phyloP scores from a whole-genome alignment of 1,140 invertebrate species.

The Paraescarpia echinospica region DNA sequence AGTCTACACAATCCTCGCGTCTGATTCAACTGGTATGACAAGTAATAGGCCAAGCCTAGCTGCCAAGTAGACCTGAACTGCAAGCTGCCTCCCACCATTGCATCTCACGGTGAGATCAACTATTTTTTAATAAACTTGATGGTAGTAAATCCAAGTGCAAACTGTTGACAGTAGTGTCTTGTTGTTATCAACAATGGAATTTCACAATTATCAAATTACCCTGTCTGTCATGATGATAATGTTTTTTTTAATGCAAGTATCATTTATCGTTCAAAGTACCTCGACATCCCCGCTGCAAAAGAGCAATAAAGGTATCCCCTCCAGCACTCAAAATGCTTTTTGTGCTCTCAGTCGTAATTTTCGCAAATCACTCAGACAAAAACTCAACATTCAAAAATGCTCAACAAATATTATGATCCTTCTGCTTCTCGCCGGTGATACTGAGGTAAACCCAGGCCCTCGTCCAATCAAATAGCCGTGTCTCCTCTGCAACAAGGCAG shows the following conservation, averaged over 20 bases:
- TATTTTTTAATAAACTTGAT: too few species aligned
- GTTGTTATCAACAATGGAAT: too few species aligned
- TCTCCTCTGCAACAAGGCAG: neutral
- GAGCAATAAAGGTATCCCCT: neutral
- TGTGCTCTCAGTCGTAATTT: neutral
- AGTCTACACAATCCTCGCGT: too few species aligned
- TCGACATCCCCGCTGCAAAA: neutral
- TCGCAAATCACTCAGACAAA: neutral
- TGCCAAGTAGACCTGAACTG: too few species aligned
- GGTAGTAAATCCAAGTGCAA: too few species aligned
- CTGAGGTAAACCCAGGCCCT: neutral
- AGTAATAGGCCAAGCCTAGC: too few species aligned
- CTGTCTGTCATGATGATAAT: too few species aligned
- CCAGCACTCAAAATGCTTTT: neutral
- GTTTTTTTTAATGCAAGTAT: neutral
- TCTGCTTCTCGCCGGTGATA: neutral
- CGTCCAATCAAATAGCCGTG: neutral
- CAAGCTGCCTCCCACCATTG: too few species aligned
- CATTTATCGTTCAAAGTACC: neutral
- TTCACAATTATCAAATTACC: too few species aligned
- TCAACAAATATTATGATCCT: neutral
- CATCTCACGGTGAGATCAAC: too few species aligned
- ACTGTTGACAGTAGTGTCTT: too few species aligned
- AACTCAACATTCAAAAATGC: neutral
- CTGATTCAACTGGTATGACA: too few species aligned